Evolutionary conservation across 2,797 vertebrate genomes (phyloP).

Genomic region (Trichosurus vulpecula): DNA sequence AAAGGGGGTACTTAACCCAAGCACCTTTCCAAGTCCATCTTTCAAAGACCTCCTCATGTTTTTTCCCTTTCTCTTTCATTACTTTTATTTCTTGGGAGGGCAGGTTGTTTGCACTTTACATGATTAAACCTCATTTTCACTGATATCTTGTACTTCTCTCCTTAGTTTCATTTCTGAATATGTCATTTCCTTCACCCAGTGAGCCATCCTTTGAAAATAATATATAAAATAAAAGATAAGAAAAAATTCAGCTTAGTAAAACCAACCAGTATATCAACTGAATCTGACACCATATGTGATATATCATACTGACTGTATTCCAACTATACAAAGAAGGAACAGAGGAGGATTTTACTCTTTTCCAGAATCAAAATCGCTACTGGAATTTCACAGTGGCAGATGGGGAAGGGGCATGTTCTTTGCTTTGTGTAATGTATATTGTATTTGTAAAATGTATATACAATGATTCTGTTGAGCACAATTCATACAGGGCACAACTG

Average conservation of each 20-base stretch:
- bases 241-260: background rate
- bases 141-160: background rate
- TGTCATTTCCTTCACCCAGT: background rate
- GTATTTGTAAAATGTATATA: background rate
- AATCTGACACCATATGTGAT: background rate
- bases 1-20: accelerated
- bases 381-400: background rate
- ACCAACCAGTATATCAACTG: background rate
- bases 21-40: background rate
- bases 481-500: background rate
- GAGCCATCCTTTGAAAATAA: background rate
- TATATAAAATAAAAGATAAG: background rate
- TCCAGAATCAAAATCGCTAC: background rate
- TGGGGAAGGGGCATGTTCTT: background rate
- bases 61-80: background rate
- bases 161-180: background rate
- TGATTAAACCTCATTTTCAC: background rate
- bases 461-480: background rate
- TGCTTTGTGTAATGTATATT: background rate
- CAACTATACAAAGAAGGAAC: background rate
- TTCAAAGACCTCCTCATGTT: background rate
- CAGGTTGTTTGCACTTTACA: background rate
- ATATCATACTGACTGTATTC: background rate
- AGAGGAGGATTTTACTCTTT: background rate
- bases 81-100: background rate